Evolutionary conservation across 2,113 vertebrate species (phyloP), one percentile per base, ranked within the genome.

Genomic region (Hystrix cristata): DNA sequence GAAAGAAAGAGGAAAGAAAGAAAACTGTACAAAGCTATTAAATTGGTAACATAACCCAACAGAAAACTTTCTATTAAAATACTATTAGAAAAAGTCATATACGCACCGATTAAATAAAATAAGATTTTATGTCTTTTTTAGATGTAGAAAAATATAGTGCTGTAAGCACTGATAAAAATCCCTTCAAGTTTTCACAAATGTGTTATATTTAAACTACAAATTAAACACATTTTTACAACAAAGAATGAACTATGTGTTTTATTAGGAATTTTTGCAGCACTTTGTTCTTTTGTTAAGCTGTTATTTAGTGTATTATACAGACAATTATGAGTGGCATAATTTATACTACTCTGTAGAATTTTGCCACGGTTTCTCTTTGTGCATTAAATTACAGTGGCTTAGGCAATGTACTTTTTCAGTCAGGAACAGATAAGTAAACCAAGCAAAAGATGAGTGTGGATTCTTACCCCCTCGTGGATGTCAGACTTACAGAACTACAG

Each of bases 211-310:
- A 96, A 92, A 87, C 59, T n/a, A 27, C 0, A 31, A 72, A 65
- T 87, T 65, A 62, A 86, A 38, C 65, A 5, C n/a, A 88, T 82
- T 65, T 62, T 79, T 83, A 25, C 59, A 16, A 74, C 38, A 72
- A 90, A 83, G 34, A 74, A 90, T 34, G 67, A 76, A 80, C 18
- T 43, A 43, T 57, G 27, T 43, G n/a, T 16, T 87, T 69, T 81
- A 62, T 15, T n/a, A 82, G 38, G 53, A 76, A 48, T 2, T 21
- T 71, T 81, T 27, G 19, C 4, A 46, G 31, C 19, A 3, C 18
- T 83, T 92, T 92, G 65, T 84, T 78, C n/a, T 95, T n/a, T 67
- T 38, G 8, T 83, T 38, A 94, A 48, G 31, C 23, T 87, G 51
- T 88, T 94, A 18, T n/a, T 31, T 87, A 43, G 13, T 64, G 38